phyloP scores from a whole-genome alignment of 2,113 vertebrate species.

The Oophaga pumilio region DNA sequence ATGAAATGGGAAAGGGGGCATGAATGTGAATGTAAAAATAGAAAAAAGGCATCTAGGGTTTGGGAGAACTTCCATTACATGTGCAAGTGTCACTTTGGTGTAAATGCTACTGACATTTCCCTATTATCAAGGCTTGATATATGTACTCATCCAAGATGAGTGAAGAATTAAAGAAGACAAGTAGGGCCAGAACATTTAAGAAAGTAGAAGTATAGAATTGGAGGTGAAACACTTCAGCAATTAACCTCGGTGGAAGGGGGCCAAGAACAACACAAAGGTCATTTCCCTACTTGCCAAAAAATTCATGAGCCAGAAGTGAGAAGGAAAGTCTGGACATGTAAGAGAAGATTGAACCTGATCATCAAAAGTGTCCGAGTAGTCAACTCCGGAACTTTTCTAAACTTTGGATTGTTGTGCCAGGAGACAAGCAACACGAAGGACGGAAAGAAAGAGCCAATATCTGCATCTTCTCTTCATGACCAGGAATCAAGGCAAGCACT shows the following conservation, averaged over 20 bases:
- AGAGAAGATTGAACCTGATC: neutral
- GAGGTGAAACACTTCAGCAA: constrained; percentile 23
- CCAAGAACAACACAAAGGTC: constrained; percentile 17
- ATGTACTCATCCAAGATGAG: constrained; percentile 41
- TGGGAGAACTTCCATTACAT: constrained; percentile 42
- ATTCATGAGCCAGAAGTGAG: no score
- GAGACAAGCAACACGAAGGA: neutral
- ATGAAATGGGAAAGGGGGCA: constrained; percentile 37
- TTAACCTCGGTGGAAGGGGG: neutral
- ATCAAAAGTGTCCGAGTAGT: neutral
- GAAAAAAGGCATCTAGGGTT: constrained; percentile 32
- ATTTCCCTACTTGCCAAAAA: neutral
- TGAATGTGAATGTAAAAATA: constrained; percentile 31
- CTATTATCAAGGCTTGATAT: constrained; percentile 40
- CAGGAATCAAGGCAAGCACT: neutral
- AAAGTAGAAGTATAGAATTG: neutral
- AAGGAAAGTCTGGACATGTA: neutral
- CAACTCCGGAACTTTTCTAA: neutral
- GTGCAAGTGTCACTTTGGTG: constrained; percentile 42
- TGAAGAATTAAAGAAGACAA: constrained; percentile 36
- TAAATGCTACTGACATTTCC: constrained; percentile 37
- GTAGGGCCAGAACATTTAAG: neutral
- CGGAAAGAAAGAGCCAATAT: neutral
- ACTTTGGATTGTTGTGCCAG: neutral
- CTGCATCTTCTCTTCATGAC: neutral